Percentiles rank a stretch among this genome's conserved stretches.
These are phyloP conservation scores for Plectrocnemia conspersa DNA, from an alignment of 1,140 invertebrate species.

Conservation along the genomic window DNA sequence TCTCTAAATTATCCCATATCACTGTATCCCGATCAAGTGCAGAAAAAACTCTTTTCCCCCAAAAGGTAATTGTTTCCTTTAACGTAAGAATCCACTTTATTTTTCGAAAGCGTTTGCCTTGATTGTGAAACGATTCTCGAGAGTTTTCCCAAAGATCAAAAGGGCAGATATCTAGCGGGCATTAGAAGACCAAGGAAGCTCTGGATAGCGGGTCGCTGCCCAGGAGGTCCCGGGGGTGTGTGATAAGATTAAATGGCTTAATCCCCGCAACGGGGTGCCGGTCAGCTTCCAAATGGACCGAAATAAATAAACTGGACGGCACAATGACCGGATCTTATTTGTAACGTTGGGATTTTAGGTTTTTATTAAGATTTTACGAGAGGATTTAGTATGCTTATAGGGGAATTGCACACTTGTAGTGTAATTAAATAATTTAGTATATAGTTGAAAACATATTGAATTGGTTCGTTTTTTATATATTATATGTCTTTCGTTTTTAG, in stretches of 20 bases:
- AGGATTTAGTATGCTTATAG: too few relatives aligned
- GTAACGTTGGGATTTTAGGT: conserved; percentile 4
- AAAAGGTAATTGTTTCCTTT: conserved; percentile 7
- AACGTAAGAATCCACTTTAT: too few relatives aligned
- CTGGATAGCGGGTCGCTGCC: not conserved
- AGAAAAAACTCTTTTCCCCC: conserved; percentile 1
- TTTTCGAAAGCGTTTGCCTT: not conserved
- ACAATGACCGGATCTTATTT: conserved; percentile 19
- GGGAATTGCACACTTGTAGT: too few relatives aligned
- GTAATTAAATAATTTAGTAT: too few relatives aligned
- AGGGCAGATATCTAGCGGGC: conserved; percentile 8
- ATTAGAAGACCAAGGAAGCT: not conserved
- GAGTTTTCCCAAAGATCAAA: conserved; percentile 1
- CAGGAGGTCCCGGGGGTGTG: conserved; percentile 8
- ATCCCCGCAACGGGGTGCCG: conserved; percentile 8
- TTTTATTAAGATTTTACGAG: too few relatives aligned
- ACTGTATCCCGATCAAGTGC: not conserved
- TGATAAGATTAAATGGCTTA: conserved; percentile 19
- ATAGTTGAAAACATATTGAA: too few relatives aligned
- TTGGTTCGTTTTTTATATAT: too few relatives aligned
- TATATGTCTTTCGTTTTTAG: too few relatives aligned
- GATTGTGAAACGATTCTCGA: not conserved
- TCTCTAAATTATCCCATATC: not conserved
- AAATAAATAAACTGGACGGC: conserved; percentile 18
- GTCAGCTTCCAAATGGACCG: conserved; percentile 6